Conservation (phyloP, 1,140 invertebrate species). For the Eupeodes corollae region DNA sequence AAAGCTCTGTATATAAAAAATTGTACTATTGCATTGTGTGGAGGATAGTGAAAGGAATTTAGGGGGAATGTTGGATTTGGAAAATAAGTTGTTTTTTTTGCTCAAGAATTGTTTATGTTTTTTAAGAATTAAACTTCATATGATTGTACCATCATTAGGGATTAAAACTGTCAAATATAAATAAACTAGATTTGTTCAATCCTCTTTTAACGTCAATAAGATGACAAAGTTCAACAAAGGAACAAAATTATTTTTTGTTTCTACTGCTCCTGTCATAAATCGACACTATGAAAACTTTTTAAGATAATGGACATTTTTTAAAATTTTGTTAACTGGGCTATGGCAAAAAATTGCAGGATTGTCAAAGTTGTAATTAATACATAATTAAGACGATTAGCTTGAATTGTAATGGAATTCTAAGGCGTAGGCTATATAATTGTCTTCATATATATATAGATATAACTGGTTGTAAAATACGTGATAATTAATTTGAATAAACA, state of each 20-base stretch:
- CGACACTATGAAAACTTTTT: slow-evolving; percentile 5
- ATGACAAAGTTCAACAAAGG: too few species aligned
- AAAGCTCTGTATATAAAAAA: slow-evolving; percentile 22
- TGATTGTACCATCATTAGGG: background rate
- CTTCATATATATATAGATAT: background rate
- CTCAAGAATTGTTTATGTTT: background rate
- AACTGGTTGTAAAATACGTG: slow-evolving; percentile 7
- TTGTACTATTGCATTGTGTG: slow-evolving; percentile 39
- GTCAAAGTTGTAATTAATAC: background rate
- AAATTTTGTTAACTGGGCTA: slow-evolving; percentile 38
- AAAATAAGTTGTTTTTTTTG: slow-evolving; percentile 2
- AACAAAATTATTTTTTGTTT: too few species aligned
- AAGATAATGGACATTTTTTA: slow-evolving; percentile 13
- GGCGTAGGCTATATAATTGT: background rate
- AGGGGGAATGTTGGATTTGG: slow-evolving; percentile 2
- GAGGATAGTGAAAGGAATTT: slow-evolving; percentile 22
- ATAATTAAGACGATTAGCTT: background rate
- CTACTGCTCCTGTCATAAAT: too few species aligned
- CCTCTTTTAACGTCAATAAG: slow-evolving; percentile 19
- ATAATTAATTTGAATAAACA: slow-evolving; percentile 27
- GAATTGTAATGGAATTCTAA: background rate
- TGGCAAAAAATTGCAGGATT: slow-evolving; percentile 37
- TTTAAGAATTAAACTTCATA: too few species aligned
- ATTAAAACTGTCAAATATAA: background rate
- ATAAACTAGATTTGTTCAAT: background rate